Base-by-base conservation (phyloP, 2,113 vertebrate species). In the Cairina moschata region DNA sequence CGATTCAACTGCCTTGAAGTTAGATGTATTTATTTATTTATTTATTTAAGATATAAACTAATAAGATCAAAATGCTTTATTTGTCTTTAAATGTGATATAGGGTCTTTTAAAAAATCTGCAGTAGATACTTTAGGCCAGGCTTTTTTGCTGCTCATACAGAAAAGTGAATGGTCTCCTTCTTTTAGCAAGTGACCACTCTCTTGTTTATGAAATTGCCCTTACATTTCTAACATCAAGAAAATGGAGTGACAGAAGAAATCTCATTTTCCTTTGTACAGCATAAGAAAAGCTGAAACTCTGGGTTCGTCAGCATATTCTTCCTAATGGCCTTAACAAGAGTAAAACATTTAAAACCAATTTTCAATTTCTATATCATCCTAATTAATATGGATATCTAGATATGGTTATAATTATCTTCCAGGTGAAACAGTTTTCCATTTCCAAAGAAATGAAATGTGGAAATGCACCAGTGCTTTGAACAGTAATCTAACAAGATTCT, bases 261-360 rank as follows among this genome's bases (percentile, higher is more conserved):
- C 28, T 82, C 6, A 32, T 91, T 92, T 92, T 91, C 17, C 36
- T 73, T 89, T 50, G 11, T 85, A 15, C 18, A 18, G 29, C 62
- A 12, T 38, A 65, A 58, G 32, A 90, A 81, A 52, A 78, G 9
- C 3, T 63, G 68, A 86, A 86, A 68, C 31, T 46, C 13, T 56
- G 17, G 8, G 42, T 92, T 95, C 52, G 75, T 87, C 77, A 87
- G 32, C 23, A 86, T 91, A 40, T 23, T 82, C 31, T 86, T 93
- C 29, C 8, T 83, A 52, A 85, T 29, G 16, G 3, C 63, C 50
- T 76, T 88, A 88, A 65, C 65, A 84, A 38, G 79, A 60, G 17
- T 74, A 90, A 75, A 90, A 79, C 23, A 79, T 87, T 97, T 89
- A 44, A 69, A 89, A 84, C 13, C 11, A 28, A n/a, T 84, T 95